These are phyloP conservation scores for Cheilosia grossa DNA, from an alignment of 2,888 invertebrate species.

Conservation along the genomic window DNA sequence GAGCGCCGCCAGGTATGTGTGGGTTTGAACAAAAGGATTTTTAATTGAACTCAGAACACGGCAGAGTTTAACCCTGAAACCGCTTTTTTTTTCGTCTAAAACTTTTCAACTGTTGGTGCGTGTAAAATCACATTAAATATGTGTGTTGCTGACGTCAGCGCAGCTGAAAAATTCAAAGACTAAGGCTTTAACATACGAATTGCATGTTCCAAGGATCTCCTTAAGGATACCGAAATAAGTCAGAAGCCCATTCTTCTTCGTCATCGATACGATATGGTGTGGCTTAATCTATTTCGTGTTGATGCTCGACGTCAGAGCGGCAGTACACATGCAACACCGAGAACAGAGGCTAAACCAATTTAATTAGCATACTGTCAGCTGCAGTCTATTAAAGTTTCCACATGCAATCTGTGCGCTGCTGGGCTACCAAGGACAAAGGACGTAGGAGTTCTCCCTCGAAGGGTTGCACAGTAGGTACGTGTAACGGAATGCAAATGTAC, in stretches of 20 bases:
- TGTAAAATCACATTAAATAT: not conserved
- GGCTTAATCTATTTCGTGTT: not conserved
- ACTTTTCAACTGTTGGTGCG: not conserved
- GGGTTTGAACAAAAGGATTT: not conserved
- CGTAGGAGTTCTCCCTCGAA: conserved; percentile 26
- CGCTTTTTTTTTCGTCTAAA: too few species aligned
- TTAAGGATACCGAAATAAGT: conserved; percentile 1
- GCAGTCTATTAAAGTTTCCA: conserved; percentile 62
- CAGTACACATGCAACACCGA: conserved; percentile 1
- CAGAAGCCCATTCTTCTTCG: not conserved
- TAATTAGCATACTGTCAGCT: conserved; percentile 68
- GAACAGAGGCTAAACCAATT: conserved; percentile 36
- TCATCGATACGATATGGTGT: too few species aligned
- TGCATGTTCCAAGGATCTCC: conserved; percentile 41
- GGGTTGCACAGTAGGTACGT: not conserved
- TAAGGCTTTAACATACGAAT: conserved; percentile 34
- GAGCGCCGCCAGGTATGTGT: not conserved
- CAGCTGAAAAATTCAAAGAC: not conserved
- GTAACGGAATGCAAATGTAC: conserved; percentile 40
- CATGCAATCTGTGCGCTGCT: conserved; percentile 48
- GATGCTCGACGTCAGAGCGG: conserved; percentile 34
- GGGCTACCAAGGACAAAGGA: conserved; percentile 5
- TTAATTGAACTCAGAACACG: too few species aligned
- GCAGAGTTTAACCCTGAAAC: too few species aligned
- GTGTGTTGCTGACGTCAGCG: not conserved